Percentiles rank a stretch among this genome's conserved stretches.
Evolutionary conservation across 2,888 invertebrate species (phyloP).

Genomic region (Epirrita christyi): DNA sequence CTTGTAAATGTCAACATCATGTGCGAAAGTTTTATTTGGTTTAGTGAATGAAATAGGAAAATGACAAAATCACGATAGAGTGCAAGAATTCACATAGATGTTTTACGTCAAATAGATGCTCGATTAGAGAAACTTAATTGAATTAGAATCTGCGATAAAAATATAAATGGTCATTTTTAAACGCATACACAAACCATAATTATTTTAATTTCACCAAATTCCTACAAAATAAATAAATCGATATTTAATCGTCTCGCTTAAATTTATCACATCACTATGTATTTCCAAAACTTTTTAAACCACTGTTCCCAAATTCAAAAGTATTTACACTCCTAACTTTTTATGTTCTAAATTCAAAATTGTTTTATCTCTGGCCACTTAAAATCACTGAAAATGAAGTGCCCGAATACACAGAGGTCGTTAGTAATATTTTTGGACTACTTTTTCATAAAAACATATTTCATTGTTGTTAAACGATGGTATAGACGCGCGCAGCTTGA

Average conservation of each 20-base stretch:
- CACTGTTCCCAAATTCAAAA: slow-evolving; percentile 22
- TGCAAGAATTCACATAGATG: slow-evolving; percentile 1
- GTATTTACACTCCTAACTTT: slow-evolving; percentile 1
- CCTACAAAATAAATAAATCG: slow-evolving; percentile 6
- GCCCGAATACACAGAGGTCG: neutral
- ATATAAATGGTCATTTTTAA: neutral
- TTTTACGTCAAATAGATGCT: neutral
- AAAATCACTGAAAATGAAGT: slow-evolving; percentile 9
- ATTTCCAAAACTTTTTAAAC: slow-evolving; percentile 3
- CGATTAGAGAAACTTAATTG: neutral
- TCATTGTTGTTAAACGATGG: slow-evolving; percentile 30
- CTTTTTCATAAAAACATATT: neutral
- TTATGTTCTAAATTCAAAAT: slow-evolving; percentile 8
- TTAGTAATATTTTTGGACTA: neutral
- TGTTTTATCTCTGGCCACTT: slow-evolving; percentile 11
- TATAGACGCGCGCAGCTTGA: slow-evolving; percentile 53
- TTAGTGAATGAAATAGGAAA: slow-evolving; percentile 18
- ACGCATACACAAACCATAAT: slow-evolving; percentile 4
- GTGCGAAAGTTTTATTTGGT: slow-evolving; percentile 26
- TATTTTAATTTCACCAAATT: slow-evolving; percentile 8
- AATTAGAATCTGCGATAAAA: too few species aligned
- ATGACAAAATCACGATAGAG: slow-evolving; percentile 1
- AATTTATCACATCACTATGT: slow-evolving; percentile 28
- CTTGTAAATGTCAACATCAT: slow-evolving; percentile 29
- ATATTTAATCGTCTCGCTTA: slow-evolving; percentile 25